Evolutionary conservation across 1,140 invertebrate genomes (phyloP).

Genomic region (Caenorhabditis latens): DNA sequence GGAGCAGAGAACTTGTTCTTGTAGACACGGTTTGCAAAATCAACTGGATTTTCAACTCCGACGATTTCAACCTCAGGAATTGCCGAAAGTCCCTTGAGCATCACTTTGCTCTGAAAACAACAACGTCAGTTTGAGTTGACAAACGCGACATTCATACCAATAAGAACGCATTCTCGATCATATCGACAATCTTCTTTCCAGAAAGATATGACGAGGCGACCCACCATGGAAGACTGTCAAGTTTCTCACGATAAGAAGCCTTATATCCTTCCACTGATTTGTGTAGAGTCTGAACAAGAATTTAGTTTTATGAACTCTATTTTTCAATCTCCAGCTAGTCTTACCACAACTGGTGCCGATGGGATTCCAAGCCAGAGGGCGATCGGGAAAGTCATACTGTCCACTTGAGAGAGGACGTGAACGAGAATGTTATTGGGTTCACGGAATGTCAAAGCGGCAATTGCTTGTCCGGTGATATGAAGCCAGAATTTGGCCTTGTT

Average conservation of each 20-base stretch:
- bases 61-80: conserved; percentile 65
- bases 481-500: conserved; percentile 65
- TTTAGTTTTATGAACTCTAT: background rate
- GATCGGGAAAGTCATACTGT: conserved; percentile 89
- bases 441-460: conserved; percentile 65
- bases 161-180: conserved; percentile 65
- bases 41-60: conserved; percentile 65
- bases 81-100: conserved; percentile 66
- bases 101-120: conserved; percentile 68
- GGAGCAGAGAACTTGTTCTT: conserved; percentile 67
- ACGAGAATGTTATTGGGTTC: conserved; percentile 66
- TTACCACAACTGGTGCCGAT: conserved; percentile 90
- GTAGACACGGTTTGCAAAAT: conserved; percentile 66
- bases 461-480: conserved; percentile 68
- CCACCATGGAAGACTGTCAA: conserved; percentile 69
- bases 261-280: conserved; percentile 65
- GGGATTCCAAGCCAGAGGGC: conserved; percentile 91
- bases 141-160: conserved; percentile 50
- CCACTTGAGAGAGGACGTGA: conserved; percentile 80
- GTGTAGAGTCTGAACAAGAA: conserved; percentile 67
- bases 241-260: conserved; percentile 67
- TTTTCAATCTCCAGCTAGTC: conserved; percentile 76
- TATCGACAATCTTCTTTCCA: conserved; percentile 66
- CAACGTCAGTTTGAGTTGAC: background rate
- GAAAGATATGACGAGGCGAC: conserved; percentile 67